A percentile compares a stretch with the other conserved stretches of the same genome.
Evolutionary conservation across 2,113 vertebrate species (phyloP).

Genomic region (Nothobranchius kuhntae): DNA sequence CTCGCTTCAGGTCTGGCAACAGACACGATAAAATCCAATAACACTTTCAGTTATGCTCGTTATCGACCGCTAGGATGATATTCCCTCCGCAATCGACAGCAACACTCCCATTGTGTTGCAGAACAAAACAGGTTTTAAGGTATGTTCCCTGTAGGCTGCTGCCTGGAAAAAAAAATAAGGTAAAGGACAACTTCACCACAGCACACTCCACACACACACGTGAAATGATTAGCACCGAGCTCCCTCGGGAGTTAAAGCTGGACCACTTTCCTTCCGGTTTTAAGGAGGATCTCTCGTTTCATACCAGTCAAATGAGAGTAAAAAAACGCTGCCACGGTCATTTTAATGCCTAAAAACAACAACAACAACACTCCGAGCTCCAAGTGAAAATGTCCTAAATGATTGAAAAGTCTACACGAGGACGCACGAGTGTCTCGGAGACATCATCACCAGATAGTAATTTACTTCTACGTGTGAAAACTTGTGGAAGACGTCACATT

Average conservation of each 20-base stretch:
- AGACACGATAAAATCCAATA: constrained; percentile 38
- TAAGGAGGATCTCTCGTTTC: too few species aligned
- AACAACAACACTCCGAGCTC: neutral
- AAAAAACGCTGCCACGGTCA: too few species aligned
- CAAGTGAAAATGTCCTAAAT: constrained; percentile 21
- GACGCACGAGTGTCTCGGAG: constrained; percentile 25
- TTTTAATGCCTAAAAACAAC: too few species aligned
- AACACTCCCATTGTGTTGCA: neutral
- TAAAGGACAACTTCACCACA: constrained; percentile 33
- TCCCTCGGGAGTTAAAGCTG: too few species aligned
- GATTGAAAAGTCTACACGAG: constrained; percentile 29
- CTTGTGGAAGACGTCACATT: neutral
- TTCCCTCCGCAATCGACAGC: neutral
- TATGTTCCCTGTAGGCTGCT: constrained; percentile 36
- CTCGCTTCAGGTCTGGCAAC: constrained; percentile 18
- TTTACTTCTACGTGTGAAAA: neutral
- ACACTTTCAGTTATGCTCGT: constrained; percentile 14
- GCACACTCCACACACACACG: neutral
- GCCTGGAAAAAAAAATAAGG: constrained; percentile 29
- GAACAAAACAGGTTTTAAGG: constrained; percentile 2
- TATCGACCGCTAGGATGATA: constrained; percentile 19
- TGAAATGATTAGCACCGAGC: too few species aligned
- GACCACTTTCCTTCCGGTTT: too few species aligned
- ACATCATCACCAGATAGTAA: constrained; percentile 7
- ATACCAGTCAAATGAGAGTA: too few species aligned